Base-by-base conservation (phyloP, 2,797 vertebrate species). In the Sebastes matsubarae region DNA sequence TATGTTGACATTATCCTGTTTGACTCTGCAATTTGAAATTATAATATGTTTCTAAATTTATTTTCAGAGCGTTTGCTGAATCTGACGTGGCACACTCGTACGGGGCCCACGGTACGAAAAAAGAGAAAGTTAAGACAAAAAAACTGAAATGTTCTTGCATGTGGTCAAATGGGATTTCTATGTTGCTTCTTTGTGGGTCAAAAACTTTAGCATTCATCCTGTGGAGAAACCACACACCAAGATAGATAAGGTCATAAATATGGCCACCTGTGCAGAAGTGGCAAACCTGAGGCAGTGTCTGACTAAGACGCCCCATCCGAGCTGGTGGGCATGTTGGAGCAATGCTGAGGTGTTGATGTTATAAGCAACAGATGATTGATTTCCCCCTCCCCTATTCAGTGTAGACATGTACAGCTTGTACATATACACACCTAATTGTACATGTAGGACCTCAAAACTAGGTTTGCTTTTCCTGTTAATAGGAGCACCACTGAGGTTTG, bases 261-360 rank as follows among this genome's bases (percentile, higher is more conserved):
- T 0, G 1, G 13, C 36, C 20, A 67, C 32, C 11, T 74, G 34
- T 65, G 18, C 8, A 25, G 46, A 55, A 60, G 22, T 6, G 4
- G 16, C 5, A 59, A 52, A 73, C 46, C 32, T 22, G 52, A 60
- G 12, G 25, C 32, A 57, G 29, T 9, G 22, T 65, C 18, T 54
- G 36, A 22, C 34, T 46, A 2, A 24, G 10, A 65, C 9, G 52
- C 34, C 29, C 38, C 63, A n/a, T 11, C 58, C 50, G 34, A 29
- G 27, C 55, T 46, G 34, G 10, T 57, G 59, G 38, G 60, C 81
- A 81, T 72, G 76, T 50, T 50, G 22, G 22, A 65, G 20, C 77
- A 77, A 66, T 32, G 30, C 64, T 24, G 61, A 70, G 30, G 30
- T 30, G 18, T 1, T 58, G 29, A 76, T 61, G 46, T 67, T 55